Base-by-base conservation (phyloP, 2,797 vertebrate species). In the Poecilia wingei region DNA sequence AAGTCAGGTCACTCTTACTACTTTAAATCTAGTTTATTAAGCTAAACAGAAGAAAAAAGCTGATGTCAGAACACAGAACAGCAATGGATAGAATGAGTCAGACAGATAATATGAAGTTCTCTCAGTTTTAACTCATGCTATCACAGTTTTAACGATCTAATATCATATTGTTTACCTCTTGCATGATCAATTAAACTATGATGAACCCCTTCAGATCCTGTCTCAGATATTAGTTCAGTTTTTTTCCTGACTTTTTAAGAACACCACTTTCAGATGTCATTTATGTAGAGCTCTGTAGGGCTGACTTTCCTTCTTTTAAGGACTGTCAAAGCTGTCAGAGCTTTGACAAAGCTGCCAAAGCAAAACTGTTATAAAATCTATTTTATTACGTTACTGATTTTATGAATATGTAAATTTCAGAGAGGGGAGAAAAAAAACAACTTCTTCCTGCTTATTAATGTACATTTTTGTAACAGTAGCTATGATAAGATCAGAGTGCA, bases 401-500 rank as follows among this genome's bases (percentile, higher is more conserved):
- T 13, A 72, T 16, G 14, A 22, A 4, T 18, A 9, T 46, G 4
- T 18, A 4, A 33, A 16, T 31, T 59, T 78, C 31, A 22, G 9
- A 47, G 31, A 47, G 4, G 6, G 18, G 4, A 6, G 20, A 46
- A 4, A 47, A 1, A 0, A 36, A 13, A 36, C 0, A 53, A 3
- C 49, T 53, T 53, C 20, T 22, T 72, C 69, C 49, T 51, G 20
- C 66, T 77, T 59, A 53, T n/a, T 14, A 57, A 6, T 49, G 43
- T 76, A 33, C 1, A 14, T 82, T 71, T 43, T 61, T 75, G 53
- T 64, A 72, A n/a, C 39, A 14, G 68, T 28, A 74, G 61, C 72
- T 36, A 64, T 77, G 45, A 76, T 53, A 49, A 43, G 45, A 80
- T 72, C 49, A 85, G 74, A 61, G 66, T 78, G 64, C 64, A 45